Conservation (phyloP, 2,113 vertebrate genomes). For the Lanius ludovicianus region DNA sequence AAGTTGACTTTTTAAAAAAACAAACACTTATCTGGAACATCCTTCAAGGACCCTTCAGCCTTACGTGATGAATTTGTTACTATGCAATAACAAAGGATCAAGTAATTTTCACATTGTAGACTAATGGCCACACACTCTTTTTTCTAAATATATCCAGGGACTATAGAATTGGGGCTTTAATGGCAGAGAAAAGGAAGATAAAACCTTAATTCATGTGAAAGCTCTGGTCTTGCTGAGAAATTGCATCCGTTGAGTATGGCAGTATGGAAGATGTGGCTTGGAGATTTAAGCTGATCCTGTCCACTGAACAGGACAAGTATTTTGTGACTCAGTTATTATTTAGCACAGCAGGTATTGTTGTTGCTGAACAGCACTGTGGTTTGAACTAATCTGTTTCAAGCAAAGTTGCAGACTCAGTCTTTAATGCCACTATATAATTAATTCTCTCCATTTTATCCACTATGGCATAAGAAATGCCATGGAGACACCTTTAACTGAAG, state of each 20-base stretch:
- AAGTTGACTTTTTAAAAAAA: neutral
- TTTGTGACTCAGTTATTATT: neutral
- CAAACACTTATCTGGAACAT: neutral
- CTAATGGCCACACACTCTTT: neutral
- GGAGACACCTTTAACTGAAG: neutral
- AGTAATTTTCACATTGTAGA: neutral
- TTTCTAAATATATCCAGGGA: neutral
- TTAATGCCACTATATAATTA: neutral
- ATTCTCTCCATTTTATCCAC: constrained; percentile 18
- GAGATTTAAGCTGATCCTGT: neutral
- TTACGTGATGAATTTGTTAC: neutral
- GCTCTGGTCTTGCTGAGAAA: neutral
- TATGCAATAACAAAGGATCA: neutral
- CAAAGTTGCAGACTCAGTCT: neutral
- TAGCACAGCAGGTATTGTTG: neutral
- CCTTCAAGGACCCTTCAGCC: neutral
- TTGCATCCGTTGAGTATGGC: neutral
- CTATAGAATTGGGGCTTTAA: neutral
- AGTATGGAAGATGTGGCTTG: neutral
- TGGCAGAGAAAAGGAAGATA: neutral
- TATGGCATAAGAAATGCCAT: neutral
- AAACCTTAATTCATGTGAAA: neutral
- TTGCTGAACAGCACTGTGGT: neutral
- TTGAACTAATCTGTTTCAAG: neutral
- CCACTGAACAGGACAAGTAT: neutral